Percentiles rank a stretch among this genome's conserved stretches.
Conservation (phyloP, 2,888 invertebrate genomes). For the Phyllotreta striolata region DNA sequence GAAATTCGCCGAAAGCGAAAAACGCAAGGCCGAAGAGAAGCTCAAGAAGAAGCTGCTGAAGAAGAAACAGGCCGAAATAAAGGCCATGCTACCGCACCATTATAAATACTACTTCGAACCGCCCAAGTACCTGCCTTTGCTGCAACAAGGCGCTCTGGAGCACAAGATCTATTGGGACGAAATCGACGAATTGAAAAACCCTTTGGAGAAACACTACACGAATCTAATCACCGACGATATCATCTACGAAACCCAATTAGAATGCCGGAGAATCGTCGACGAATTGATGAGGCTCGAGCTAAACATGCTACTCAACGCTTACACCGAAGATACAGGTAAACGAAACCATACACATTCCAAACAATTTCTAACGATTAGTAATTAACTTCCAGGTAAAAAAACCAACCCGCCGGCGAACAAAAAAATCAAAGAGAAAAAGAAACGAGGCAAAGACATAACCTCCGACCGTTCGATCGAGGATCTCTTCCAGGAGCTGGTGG, state of each 20-base stretch:
- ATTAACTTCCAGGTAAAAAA: conserved; percentile 50
- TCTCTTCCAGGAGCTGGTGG: conserved; percentile 77
- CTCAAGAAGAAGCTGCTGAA: conserved; percentile 59
- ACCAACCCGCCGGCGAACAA: conserved; percentile 44
- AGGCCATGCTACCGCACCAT: conserved; percentile 19
- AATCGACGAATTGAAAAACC: conserved; percentile 64
- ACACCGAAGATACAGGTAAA: conserved; percentile 55
- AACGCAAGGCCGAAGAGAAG: conserved; percentile 55
- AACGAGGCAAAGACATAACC: conserved; percentile 68
- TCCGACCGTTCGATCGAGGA: conserved; percentile 68
- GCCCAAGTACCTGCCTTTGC: conserved; percentile 57
- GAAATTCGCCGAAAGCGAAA: conserved; percentile 49
- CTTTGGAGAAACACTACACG: conserved; percentile 68
- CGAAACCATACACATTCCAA: no score
- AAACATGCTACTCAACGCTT: conserved; percentile 64
- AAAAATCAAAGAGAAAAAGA: conserved; percentile 51
- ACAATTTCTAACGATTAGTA: no score
- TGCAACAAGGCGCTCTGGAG: conserved; percentile 61
- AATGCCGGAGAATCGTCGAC: conserved; percentile 75
- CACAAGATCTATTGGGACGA: conserved; percentile 64
- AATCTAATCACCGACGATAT: conserved; percentile 73
- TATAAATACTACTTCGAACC: conserved; percentile 47
- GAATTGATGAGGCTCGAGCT: conserved; percentile 70
- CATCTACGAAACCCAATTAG: conserved; percentile 69
- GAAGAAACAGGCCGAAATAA: conserved; percentile 50